phyloP scores from a whole-genome alignment of 2,888 invertebrate species.

The Drosophila merina region DNA sequence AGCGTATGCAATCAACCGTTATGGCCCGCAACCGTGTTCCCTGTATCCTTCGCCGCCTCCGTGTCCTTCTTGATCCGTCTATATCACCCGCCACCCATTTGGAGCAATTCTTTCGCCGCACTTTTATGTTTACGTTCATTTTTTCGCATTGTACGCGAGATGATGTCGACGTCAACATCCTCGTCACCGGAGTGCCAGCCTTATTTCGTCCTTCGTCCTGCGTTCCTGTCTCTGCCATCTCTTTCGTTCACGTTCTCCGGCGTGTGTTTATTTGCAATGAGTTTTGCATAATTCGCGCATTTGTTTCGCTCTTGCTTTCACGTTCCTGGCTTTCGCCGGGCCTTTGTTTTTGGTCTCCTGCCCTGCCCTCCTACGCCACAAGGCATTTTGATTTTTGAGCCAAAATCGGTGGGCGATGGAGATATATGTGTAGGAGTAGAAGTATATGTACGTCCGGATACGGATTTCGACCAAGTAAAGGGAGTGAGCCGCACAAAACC shows the following conservation, averaged over 20 bases:
- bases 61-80: conserved; percentile 4
- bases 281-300: conserved; percentile 79
- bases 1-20: conserved; percentile 74
- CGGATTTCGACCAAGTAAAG: conserved; percentile 5
- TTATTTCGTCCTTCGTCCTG: conserved; percentile 25
- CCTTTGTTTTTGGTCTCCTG: conserved; percentile 38
- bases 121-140: conserved; percentile 74
- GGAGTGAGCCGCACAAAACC: conserved; percentile 58
- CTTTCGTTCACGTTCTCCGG: conserved; percentile 20
- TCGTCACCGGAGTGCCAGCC: conserved; percentile 61
- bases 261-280: conserved; percentile 74
- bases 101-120: conserved; percentile 62
- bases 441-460: conserved; percentile 20
- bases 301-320: conserved; percentile 63
- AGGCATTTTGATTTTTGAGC: conserved; percentile 74
- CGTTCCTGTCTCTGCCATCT: neutral
- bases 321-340: conserved; percentile 14
- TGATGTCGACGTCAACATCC: conserved; percentile 77
- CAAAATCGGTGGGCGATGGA: conserved; percentile 61
- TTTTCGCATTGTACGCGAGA: conserved; percentile 64
- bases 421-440: conserved; percentile 32
- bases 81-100: conserved; percentile 10
- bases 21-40: conserved; percentile 31
- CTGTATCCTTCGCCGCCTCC: neutral
- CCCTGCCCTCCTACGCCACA: conserved; percentile 36